Evolutionary conservation across 2,888 invertebrate genomes (phyloP).

Genomic region (Ceratothoa steindachneri): DNA sequence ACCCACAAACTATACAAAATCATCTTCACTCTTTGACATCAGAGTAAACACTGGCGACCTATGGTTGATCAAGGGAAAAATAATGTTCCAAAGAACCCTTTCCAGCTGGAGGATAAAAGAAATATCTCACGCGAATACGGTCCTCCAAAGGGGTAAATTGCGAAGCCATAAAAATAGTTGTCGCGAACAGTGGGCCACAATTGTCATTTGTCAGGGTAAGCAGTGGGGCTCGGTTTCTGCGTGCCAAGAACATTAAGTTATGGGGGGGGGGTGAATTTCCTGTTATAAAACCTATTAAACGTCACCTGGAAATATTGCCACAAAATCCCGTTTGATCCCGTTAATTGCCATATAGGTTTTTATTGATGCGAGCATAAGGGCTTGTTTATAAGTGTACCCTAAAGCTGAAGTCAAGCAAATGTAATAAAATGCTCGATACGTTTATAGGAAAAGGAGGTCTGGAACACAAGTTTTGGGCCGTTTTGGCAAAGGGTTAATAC

Average conservation of each 20-base stretch:
- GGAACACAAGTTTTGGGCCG: background rate
- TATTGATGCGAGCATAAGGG: background rate
- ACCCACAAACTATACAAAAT: too few relatives aligned
- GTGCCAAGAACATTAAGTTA: background rate
- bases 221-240: background rate
- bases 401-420: background rate
- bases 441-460: background rate
- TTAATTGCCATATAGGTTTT: background rate
- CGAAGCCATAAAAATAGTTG: background rate
- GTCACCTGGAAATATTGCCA: background rate
- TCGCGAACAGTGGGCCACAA: too few relatives aligned
- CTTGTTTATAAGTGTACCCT: background rate
- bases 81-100: background rate
- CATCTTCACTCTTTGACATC: slow-evolving; percentile 10
- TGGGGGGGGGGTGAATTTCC: background rate
- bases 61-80: background rate
- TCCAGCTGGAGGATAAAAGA: background rate
- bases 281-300: background rate
- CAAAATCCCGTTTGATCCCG: background rate
- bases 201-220: background rate
- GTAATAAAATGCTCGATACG: background rate
- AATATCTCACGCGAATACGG: slow-evolving; percentile 9
- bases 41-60: background rate
- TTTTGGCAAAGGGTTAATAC: background rate
- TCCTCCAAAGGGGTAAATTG: slow-evolving; percentile 2